Evolutionary conservation across 1,140 invertebrate species (phyloP).

Genomic region (Xylocopa sonorina): DNA sequence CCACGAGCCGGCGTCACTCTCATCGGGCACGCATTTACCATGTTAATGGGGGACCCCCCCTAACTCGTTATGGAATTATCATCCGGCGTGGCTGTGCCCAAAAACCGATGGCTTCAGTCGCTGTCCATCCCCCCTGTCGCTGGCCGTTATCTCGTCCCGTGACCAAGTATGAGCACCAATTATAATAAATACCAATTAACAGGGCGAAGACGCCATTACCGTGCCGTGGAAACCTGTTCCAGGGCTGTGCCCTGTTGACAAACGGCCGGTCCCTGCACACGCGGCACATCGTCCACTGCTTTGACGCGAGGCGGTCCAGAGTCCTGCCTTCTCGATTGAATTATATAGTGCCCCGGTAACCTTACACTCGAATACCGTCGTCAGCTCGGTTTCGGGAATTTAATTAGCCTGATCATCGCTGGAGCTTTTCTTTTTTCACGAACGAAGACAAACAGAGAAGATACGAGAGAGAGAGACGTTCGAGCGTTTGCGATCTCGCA

Average conservation of each 20-base stretch:
- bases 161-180: slow-evolving; percentile 69
- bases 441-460: too few species aligned
- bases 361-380: not conserved
- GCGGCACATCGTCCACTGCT: slow-evolving; percentile 22
- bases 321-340: slow-evolving; percentile 20
- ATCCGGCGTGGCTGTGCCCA: slow-evolving; percentile 44
- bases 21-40: slow-evolving; percentile 61
- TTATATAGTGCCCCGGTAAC: not conserved
- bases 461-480: too few species aligned
- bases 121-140: slow-evolving; percentile 42
- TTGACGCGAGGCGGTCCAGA: slow-evolving; percentile 19
- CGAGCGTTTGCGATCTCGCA: too few species aligned
- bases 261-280: slow-evolving; percentile 41
- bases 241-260: slow-evolving; percentile 39
- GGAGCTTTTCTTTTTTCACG: not conserved
- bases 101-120: slow-evolving; percentile 50
- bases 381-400: not conserved
- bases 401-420: not conserved
- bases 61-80: slow-evolving; percentile 69
- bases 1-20: slow-evolving; percentile 63
- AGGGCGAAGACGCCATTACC: slow-evolving; percentile 62
- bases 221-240: slow-evolving; percentile 56
- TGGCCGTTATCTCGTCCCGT: slow-evolving; percentile 57
- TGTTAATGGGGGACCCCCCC: slow-evolving; percentile 61
- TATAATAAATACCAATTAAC: slow-evolving; percentile 70